Base-by-base conservation (phyloP, 1,140 invertebrate genomes). In the Drosophila punjabiensis region DNA sequence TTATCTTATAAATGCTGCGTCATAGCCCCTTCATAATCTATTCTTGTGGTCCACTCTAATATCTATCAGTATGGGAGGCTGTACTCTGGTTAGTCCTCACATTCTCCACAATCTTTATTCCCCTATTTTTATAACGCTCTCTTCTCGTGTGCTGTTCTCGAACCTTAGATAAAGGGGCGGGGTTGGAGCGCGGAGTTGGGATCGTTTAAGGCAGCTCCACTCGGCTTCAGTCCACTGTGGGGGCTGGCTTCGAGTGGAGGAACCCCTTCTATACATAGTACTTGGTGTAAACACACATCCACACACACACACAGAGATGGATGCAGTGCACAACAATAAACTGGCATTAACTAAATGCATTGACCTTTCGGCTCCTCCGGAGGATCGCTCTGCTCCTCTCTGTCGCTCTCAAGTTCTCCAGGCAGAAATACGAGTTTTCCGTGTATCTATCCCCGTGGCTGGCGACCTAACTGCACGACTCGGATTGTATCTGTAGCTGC, bases 381-480 rank as follows among this genome's bases (percentile, higher is more conserved):
- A 71, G 68, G 50, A 71, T 68, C 35, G 20, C 35, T 47, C 78
- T 80, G 64, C 64, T 68, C 82, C 76, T 86, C 70, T 30, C 83
- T 86, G 79, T 71, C 71, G 80, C 47, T 10, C 28, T 8, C 33
- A 16, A 39, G 55, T 58, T 58, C 35, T 39, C 5, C 35, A 39
- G 79, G 86, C 86, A 82, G 87, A 86, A 90, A 90, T 86, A 90
- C 86, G 73, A 90, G 86, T 90, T 90, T 90, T 90, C 82, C 79
- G 56, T 81, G 86, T 90, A 86, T 90, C 82, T 90, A 90, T 90
- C 82, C 78, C 70, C 55, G 56, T 73, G 70, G 69, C 60, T 69
- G 75, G 68, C 60, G 74, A 62, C 70, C 76, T 87, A 80, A 80
- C 71, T 82, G 70, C 76, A 74, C 76, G 77, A 75, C 43, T 81